phyloP scores from a whole-genome alignment of 37 sponge, comb jelly and placozoan genomes.

The Axinella damicornis region DNA sequence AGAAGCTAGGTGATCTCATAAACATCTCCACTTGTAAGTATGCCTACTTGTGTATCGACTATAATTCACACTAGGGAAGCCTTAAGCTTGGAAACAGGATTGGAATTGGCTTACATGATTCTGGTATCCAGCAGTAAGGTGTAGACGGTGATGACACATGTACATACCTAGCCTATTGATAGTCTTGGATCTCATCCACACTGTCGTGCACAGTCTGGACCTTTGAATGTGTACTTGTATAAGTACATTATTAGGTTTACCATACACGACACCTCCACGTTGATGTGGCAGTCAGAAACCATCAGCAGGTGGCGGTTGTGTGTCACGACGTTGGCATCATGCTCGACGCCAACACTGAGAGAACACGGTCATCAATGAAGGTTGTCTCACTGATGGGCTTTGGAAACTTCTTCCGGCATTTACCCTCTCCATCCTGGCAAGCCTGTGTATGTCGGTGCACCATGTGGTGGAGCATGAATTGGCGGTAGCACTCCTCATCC shows the following conservation, averaged over 20 bases:
- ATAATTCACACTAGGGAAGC: too few relatives aligned
- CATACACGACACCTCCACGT: background rate
- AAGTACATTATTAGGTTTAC: conserved; percentile 4
- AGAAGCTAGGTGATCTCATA: background rate
- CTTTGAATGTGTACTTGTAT: conserved; percentile 31
- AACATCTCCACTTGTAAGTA: too few relatives aligned
- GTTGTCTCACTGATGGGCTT: background rate
- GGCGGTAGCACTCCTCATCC: background rate
- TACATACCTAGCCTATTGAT: too few relatives aligned
- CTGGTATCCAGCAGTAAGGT: too few relatives aligned
- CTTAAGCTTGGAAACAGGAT: too few relatives aligned
- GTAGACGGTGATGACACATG: too few relatives aligned
- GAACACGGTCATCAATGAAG: background rate
- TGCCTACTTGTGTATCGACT: too few relatives aligned
- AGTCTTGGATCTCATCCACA: too few relatives aligned
- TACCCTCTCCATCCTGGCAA: too few relatives aligned
- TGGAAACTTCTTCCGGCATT: conserved; percentile 17
- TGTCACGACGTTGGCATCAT: background rate
- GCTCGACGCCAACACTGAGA: too few relatives aligned
- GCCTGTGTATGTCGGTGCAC: background rate
- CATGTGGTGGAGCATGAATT: background rate
- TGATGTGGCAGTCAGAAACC: background rate
- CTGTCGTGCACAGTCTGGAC: background rate
- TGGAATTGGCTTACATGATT: too few relatives aligned
- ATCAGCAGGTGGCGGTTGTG: background rate